Evolutionary conservation across 2,797 vertebrate genomes (phyloP), one percentile per base, ranked within the genome.

Genomic region (Lates japonicus): DNA sequence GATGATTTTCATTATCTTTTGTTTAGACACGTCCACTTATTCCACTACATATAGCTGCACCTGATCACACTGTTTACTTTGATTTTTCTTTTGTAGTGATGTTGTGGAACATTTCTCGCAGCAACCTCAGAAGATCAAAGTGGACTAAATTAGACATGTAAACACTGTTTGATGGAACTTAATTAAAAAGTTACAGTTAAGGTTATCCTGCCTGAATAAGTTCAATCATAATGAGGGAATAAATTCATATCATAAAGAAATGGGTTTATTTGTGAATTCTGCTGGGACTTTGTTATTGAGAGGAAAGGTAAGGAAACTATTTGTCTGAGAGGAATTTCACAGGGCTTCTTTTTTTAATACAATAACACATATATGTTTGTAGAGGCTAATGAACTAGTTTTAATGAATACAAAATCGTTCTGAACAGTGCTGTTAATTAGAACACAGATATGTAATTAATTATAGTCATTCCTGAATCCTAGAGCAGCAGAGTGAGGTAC

Each of bases 141-240:
- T 87, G 79, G 84, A 87, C 87, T 83, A 90, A 92, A 88, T 90
- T 93, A 94, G 90, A 86, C 74, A 91, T 85, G 89, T 87, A 93
- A 94, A 93, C 82, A 92, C 25, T 90, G 87, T 87, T 92, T 91
- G 90, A 93, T 92, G 84, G 84, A 91, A 89, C 76, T 74, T 92
- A 89, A 91, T 92, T 92, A 90, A 92, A 89, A 92, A 88, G 75
- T 86, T 90, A 86, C 68, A 64, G 89, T 89, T 91, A 90, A 92
- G 92, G 92, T 92, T 93, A 91, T 87, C 78, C 61, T 82, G 61
- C 76, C 74, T 92, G 90, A 91, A 93, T 94, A 94, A 90, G 87
- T 93, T 94, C 91, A 93, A 86, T 92, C 88, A 82, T 91, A 94
- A 94, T 94, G 90, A 92, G 85, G 54, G 87, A 92, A 92, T 93